These are phyloP conservation scores for Pseudochromis fuscus DNA, from an alignment of 2,797 vertebrate genomes.

Conservation along the genomic window DNA sequence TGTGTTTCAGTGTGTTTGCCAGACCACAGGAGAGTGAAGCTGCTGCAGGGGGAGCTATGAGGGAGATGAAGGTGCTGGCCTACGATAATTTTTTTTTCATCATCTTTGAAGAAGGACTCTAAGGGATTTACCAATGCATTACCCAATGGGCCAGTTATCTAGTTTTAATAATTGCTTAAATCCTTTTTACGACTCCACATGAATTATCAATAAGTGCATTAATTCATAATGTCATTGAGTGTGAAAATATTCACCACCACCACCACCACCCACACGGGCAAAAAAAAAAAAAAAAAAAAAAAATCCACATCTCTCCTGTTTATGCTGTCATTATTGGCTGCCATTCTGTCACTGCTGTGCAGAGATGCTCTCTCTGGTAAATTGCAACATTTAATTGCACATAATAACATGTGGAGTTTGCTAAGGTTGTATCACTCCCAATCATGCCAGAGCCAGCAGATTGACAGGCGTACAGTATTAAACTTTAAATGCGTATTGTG, in stretches of 20 bases:
- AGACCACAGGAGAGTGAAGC: neutral
- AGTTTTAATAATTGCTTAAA: conserved; percentile 34
- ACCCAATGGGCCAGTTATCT: neutral
- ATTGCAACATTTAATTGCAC: conserved; percentile 33
- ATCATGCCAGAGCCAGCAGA: conserved; percentile 25
- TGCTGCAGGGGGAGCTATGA: neutral
- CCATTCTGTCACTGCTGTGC: conserved; percentile 13
- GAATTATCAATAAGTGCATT: conserved; percentile 48
- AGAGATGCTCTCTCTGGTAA: conserved; percentile 7
- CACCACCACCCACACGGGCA: conserved; percentile 1
- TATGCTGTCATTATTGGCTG: conserved; percentile 24
- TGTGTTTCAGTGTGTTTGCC: neutral
- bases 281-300: too few species aligned
- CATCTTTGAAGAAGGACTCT: conserved; percentile 2
- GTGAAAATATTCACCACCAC: conserved; percentile 12
- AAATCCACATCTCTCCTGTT: conserved; percentile 24
- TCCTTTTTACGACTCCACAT: conserved; percentile 12
- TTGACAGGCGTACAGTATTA: conserved; percentile 18
- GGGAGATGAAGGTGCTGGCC: conserved; percentile 4
- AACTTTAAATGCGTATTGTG: neutral
- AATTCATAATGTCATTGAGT: conserved; percentile 38
- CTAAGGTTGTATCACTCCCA: conserved; percentile 28
- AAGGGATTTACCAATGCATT: neutral
- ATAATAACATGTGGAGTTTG: conserved; percentile 22
- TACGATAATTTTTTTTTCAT: neutral